phyloP scores from a whole-genome alignment of 2,797 vertebrate genomes.

The Luscinia luscinia region DNA sequence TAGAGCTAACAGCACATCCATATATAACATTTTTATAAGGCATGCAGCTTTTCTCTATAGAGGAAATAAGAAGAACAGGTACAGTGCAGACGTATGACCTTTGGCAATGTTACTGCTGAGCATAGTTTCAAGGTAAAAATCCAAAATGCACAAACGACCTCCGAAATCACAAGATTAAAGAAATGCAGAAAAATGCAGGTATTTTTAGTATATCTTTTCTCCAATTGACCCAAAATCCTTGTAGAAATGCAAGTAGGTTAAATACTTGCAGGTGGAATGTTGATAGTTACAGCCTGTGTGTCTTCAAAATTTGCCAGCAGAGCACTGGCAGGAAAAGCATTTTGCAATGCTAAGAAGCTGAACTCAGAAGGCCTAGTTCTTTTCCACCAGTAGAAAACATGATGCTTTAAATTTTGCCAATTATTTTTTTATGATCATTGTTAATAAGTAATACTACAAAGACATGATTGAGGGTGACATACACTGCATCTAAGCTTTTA shows the following conservation, averaged over 20 bases:
- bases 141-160: not conserved
- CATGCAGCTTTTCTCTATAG: not conserved
- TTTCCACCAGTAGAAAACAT: not conserved
- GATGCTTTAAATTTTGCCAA: conserved; percentile 10
- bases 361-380: not conserved
- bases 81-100: not conserved
- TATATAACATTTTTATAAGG: not conserved
- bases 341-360: not conserved
- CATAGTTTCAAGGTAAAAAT: not conserved
- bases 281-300: not conserved
- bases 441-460: conserved; percentile 57
- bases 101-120: not conserved
- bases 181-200: not conserved
- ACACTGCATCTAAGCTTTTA: conserved; percentile 53
- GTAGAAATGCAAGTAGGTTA: not conserved
- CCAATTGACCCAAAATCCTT: not conserved
- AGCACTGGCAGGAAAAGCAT: not conserved
- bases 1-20: not conserved
- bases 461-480: conserved; percentile 23
- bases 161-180: not conserved
- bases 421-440: conserved; percentile 58
- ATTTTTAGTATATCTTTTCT: not conserved
- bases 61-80: not conserved
- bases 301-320: not conserved
- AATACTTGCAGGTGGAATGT: not conserved